Conservation (phyloP, 1,140 invertebrate genomes). For the Diabrotica virgifera region DNA sequence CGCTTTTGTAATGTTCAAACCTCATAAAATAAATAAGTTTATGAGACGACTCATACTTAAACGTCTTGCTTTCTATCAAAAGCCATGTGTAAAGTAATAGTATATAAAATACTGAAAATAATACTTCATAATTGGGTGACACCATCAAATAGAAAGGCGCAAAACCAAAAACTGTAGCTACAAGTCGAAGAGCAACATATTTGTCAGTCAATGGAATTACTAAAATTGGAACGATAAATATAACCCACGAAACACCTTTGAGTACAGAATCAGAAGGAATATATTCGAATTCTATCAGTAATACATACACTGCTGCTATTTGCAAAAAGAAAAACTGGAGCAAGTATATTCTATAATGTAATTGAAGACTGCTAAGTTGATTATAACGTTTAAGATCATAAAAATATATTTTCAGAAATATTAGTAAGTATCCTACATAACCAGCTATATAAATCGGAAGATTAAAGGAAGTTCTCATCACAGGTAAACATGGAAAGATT, state of each 20-base stretch:
- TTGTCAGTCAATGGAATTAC: constrained; percentile 28
- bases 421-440: constrained; percentile 25
- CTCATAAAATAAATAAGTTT: constrained; percentile 28
- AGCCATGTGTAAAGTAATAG: constrained; percentile 34
- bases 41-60: constrained; percentile 17
- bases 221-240: constrained; percentile 28
- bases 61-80: constrained; percentile 31
- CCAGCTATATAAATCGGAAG: constrained; percentile 33
- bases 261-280: constrained; percentile 25
- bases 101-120: constrained; percentile 35
- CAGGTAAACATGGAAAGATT: constrained; percentile 37
- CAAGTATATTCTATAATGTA: constrained; percentile 19
- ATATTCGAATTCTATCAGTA: constrained; percentile 26
- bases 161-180: constrained; percentile 36
- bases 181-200: constrained; percentile 28
- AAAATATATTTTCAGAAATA: constrained; percentile 28
- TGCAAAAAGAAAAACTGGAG: constrained; percentile 26
- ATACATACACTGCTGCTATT: constrained; percentile 26
- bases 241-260: constrained; percentile 32
- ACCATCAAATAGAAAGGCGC: constrained; percentile 37
- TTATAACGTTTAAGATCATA: constrained; percentile 18
- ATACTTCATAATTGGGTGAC: constrained; percentile 35
- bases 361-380: constrained; percentile 12
- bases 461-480: constrained; percentile 40
- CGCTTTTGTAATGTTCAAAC: constrained; percentile 24